Percentiles rank a stretch among this genome's conserved stretches.
Evolutionary conservation across 1,140 invertebrate genomes (phyloP).

Genomic region (Tetramorium alpestre): DNA sequence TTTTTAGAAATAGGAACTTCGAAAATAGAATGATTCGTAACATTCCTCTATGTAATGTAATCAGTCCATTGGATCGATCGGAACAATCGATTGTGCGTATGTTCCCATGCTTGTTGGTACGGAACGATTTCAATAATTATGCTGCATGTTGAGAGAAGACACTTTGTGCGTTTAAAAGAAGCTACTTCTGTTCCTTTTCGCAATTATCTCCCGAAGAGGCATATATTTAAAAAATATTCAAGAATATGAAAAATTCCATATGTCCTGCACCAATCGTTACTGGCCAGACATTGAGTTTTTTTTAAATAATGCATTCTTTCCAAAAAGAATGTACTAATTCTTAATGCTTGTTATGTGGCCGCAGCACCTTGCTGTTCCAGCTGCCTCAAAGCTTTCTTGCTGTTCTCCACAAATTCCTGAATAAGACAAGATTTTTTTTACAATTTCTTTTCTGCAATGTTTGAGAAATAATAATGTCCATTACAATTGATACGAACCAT

Average conservation of each 20-base stretch:
- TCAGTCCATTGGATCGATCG: constrained; percentile 27
- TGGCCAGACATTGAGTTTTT: neutral
- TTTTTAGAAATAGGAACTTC: constrained; percentile 55
- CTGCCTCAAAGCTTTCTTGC: constrained; percentile 86
- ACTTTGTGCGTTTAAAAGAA: neutral
- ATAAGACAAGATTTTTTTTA: constrained; percentile 48
- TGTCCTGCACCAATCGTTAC: neutral
- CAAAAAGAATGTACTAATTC: neutral
- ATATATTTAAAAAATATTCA: neutral
- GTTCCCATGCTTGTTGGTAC: neutral
- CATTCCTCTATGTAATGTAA: neutral
- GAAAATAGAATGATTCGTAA: constrained; percentile 40
- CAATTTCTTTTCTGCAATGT: neutral
- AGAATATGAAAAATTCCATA: neutral
- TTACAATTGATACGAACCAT: constrained; percentile 84
- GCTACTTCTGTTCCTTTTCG: neutral
- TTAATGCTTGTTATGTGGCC: constrained; percentile 12
- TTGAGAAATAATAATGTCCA: neutral
- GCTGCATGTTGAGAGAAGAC: neutral
- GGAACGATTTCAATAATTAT: constrained; percentile 5
- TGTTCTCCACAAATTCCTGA: constrained; percentile 89
- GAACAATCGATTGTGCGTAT: neutral
- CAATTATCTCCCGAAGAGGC: neutral
- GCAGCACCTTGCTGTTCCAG: constrained; percentile 60
- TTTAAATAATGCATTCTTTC: neutral